phyloP scores from a whole-genome alignment of 92 coral and sea anemone genomes.

The Galaxea fascicularis region DNA sequence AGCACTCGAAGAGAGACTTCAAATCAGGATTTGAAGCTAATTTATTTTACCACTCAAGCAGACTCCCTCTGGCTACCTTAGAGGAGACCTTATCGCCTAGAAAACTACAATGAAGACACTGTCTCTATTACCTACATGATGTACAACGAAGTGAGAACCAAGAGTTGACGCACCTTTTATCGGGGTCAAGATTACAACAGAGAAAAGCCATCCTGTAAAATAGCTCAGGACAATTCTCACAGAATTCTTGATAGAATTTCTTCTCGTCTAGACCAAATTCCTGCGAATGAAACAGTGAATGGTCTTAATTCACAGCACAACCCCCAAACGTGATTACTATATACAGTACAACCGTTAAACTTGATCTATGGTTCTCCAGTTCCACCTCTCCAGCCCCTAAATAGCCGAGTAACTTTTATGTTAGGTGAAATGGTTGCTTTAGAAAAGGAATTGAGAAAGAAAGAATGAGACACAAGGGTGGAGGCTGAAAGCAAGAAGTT shows the following conservation, averaged over 20 bases:
- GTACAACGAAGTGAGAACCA: not conserved
- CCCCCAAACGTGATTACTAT: not conserved
- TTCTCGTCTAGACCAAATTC: constrained; percentile 88
- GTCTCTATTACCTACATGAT: not conserved
- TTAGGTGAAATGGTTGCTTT: too few species aligned
- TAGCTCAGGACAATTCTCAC: constrained; percentile 85
- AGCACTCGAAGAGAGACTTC: too few species aligned
- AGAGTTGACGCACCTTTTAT: constrained; percentile 67
- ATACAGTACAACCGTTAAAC: too few species aligned
- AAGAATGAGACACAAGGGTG: too few species aligned
- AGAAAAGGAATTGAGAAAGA: too few species aligned
- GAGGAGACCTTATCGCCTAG: not conserved
- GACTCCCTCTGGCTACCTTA: not conserved
- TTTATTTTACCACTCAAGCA: not conserved
- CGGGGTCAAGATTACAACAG: constrained; percentile 86
- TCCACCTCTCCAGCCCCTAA: too few species aligned
- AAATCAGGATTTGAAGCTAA: too few species aligned
- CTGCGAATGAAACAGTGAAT: constrained; percentile 34
- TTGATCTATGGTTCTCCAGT: too few species aligned
- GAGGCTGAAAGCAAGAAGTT: too few species aligned
- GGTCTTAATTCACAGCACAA: not conserved
- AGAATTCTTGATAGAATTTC: constrained; percentile 76
- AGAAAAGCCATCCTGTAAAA: constrained; percentile 87
- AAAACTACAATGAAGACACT: not conserved
- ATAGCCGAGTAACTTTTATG: too few species aligned